phyloP scores from a whole-genome alignment of 2,888 invertebrate genomes.

The Lasioglossum marginatum region DNA sequence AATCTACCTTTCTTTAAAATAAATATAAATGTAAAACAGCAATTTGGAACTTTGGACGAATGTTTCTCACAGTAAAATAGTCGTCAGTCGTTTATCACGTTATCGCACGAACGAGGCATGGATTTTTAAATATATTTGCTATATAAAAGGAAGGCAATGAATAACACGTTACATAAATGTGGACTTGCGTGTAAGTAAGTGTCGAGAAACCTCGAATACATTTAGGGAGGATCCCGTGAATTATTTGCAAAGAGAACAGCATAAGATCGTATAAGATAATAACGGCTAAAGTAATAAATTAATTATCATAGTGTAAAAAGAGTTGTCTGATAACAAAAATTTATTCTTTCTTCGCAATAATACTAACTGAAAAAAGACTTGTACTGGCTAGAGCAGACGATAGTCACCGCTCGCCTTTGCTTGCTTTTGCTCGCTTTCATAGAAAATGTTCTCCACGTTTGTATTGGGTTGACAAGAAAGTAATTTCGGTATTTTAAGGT shows the following conservation, averaged over 20 bases:
- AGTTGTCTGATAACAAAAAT: constrained; percentile 49
- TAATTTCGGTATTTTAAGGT: no score
- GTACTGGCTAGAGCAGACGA: constrained; percentile 64
- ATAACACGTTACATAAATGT: constrained; percentile 23
- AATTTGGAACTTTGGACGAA: constrained; percentile 16
- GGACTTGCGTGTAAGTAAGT: constrained; percentile 19
- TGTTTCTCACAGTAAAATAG: constrained; percentile 18
- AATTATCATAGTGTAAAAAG: constrained; percentile 65
- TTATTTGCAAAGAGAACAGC: constrained; percentile 16
- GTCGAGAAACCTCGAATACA: constrained; percentile 4
- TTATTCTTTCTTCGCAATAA: constrained; percentile 52
- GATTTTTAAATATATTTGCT: constrained; percentile 4
- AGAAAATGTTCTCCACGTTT: constrained; percentile 35
- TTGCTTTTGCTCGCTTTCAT: constrained; percentile 1
- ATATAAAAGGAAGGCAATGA: constrained; percentile 23
- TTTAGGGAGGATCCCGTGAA: not conserved
- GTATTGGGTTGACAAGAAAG: no score
- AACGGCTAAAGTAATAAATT: constrained; percentile 75
- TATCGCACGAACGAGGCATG: constrained; percentile 12
- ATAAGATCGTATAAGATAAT: constrained; percentile 26
- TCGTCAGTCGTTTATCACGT: constrained; percentile 24
- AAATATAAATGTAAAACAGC: constrained; percentile 24
- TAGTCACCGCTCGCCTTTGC: no score
- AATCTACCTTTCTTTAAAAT: constrained; percentile 36
- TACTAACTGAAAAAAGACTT: constrained; percentile 64